These are phyloP conservation scores for Grallaria varia DNA, from an alignment of 2,113 vertebrate genomes.

Conservation along the genomic window DNA sequence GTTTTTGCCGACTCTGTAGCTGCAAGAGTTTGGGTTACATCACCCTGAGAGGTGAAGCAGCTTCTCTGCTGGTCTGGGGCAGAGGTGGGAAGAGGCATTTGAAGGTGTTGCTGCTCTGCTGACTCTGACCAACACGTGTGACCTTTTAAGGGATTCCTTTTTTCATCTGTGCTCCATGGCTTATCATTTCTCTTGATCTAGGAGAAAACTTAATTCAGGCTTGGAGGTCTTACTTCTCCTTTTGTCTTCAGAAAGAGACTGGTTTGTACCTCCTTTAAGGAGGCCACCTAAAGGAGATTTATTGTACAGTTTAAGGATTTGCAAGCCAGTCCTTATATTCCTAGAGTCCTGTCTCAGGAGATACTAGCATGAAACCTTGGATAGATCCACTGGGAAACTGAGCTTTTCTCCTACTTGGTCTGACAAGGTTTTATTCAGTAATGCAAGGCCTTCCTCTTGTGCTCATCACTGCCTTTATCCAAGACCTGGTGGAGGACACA, in stretches of 20 bases:
- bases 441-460: not conserved
- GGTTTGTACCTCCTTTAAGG: not conserved
- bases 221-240: not conserved
- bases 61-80: not conserved
- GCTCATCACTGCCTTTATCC: not conserved
- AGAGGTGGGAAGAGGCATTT: not conserved
- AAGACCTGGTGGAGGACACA: not conserved
- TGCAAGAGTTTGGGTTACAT: not conserved
- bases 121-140: not conserved
- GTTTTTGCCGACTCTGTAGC: not conserved
- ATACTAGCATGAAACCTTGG: not conserved
- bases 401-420: not conserved
- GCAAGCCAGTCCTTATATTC: not conserved
- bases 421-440: not conserved
- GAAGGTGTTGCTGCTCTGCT: not conserved
- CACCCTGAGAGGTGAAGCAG: not conserved
- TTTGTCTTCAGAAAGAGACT: not conserved
- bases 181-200: not conserved
- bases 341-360: not conserved
- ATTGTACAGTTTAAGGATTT: not conserved
- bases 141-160: not conserved
- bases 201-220: not conserved
- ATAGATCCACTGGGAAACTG: not conserved
- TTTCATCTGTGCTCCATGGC: not conserved
- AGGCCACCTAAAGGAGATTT: not conserved